Base-by-base conservation (phyloP, 2,888 invertebrate species). In the Orthosia gothica region DNA sequence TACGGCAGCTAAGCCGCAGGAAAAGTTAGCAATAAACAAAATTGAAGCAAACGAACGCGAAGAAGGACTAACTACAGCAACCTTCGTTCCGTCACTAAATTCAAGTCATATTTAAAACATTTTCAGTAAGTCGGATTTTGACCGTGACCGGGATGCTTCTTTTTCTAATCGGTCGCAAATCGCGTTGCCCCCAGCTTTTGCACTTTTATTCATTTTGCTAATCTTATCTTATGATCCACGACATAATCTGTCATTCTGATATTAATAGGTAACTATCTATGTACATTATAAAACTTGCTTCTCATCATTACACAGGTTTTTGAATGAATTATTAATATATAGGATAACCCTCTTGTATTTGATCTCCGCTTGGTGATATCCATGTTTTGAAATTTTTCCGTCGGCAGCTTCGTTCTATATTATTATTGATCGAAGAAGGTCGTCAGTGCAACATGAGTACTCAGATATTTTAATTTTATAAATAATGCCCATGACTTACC, bases 181-280 rank as follows among this genome's bases (percentile, higher is more conserved):
- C 16, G 18, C 59, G 7, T 12, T 32, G 47, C 20, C 72, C 45
- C 50, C 26, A 18, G 23, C 16, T 45, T 26, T 50, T 57, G 40
- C n/a, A 15, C 5, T 40, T 13, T 3, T 50, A 55, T 57, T 59
- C n/a, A 59, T 45, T 20, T 58, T 13, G 20, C 20, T 70, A 52
- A 72, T 70, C 26, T 59, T 15, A 70, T 70, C 15, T 54, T 18
- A n/a, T n/a, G n/a, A n/a, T n/a, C n/a, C n/a, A n/a, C n/a, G n/a
- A n/a, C n/a, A n/a, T n/a, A n/a, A n/a, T n/a, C n/a, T n/a, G n/a
- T n/a, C n/a, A n/a, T n/a, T n/a, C n/a, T n/a, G n/a, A n/a, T n/a
- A n/a, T n/a, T n/a, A n/a, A n/a, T n/a, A n/a, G n/a, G n/a, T n/a
- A n/a, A n/a, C n/a, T n/a, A n/a, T n/a, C n/a, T n/a, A n/a, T n/a